phyloP scores from a whole-genome alignment of 2,888 invertebrate genomes.

The Melolontha melolontha region DNA sequence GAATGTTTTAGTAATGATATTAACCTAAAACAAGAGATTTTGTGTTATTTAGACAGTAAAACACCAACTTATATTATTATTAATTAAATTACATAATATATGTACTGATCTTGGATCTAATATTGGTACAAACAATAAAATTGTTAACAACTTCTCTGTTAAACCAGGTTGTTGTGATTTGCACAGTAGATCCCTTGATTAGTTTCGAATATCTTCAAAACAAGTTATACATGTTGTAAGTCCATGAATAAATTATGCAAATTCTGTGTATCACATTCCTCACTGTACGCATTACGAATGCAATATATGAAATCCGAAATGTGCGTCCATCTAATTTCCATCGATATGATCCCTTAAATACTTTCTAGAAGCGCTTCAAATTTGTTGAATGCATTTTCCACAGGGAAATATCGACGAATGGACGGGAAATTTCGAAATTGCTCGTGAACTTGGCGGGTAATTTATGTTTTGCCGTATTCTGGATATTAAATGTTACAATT shows the following conservation, averaged over 20 bases:
- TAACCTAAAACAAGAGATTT: too few relatives aligned
- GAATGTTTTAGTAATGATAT: too few relatives aligned
- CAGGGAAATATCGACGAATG: not conserved
- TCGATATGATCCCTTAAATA: conserved; percentile 29
- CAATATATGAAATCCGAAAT: conserved; percentile 17
- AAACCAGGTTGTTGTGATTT: too few relatives aligned
- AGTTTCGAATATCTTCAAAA: conserved; percentile 5
- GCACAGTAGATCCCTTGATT: not conserved
- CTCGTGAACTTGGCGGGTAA: too few relatives aligned
- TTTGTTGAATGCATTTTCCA: not conserved
- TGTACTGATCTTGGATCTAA: too few relatives aligned
- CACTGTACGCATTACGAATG: conserved; percentile 12
- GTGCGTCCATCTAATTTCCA: conserved; percentile 27
- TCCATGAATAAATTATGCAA: conserved; percentile 35
- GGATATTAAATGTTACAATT: too few relatives aligned
- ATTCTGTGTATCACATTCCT: conserved; percentile 17
- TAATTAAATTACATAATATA: too few relatives aligned
- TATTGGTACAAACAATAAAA: too few relatives aligned
- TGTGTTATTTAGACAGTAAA: too few relatives aligned
- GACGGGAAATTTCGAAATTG: not conserved
- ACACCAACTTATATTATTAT: too few relatives aligned
- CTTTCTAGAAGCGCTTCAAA: conserved; percentile 18
- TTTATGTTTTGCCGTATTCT: too few relatives aligned
- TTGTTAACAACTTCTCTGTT: too few relatives aligned
- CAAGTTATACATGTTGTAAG: not conserved